Conservation (phyloP, 2,888 invertebrate genomes). For the Oxytorus armatus region DNA sequence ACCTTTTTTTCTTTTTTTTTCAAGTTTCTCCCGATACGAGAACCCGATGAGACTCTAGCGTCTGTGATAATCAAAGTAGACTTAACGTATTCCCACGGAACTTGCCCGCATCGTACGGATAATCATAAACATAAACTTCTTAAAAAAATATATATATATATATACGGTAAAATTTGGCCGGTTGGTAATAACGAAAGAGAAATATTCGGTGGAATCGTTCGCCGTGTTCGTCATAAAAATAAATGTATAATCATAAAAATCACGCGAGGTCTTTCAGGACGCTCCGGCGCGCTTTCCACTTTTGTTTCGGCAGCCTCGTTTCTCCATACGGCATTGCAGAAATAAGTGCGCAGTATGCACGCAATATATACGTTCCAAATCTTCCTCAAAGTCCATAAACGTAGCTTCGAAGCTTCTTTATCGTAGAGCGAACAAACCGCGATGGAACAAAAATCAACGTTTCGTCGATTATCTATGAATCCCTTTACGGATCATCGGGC, state of each 20-base stretch:
- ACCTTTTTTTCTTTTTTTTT: neutral
- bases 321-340: neutral
- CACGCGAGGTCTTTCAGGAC: conserved; percentile 17
- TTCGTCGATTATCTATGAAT: too few species aligned
- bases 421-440: too few species aligned
- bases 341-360: conserved; percentile 7
- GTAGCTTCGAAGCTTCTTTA: neutral
- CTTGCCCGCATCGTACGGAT: neutral
- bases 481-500: too few species aligned
- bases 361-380: neutral
- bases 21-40: neutral
- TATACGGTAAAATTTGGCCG: conserved; percentile 36
- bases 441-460: too few species aligned
- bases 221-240: conserved; percentile 37
- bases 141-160: too few species aligned
- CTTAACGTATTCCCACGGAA: neutral
- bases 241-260: conserved; percentile 49
- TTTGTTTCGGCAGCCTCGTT: conserved; percentile 16
- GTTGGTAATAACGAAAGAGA: conserved; percentile 10
- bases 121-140: neutral
- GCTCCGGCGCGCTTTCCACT: conserved; percentile 24
- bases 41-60: conserved; percentile 13
- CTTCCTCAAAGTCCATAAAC: conserved; percentile 14
- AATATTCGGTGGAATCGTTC: neutral
- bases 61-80: neutral